A percentile compares a stretch with the other conserved stretches of the same genome.
These are phyloP conservation scores for Chrysodeixis includens DNA, from an alignment of 2,888 invertebrate species.

Conservation along the genomic window DNA sequence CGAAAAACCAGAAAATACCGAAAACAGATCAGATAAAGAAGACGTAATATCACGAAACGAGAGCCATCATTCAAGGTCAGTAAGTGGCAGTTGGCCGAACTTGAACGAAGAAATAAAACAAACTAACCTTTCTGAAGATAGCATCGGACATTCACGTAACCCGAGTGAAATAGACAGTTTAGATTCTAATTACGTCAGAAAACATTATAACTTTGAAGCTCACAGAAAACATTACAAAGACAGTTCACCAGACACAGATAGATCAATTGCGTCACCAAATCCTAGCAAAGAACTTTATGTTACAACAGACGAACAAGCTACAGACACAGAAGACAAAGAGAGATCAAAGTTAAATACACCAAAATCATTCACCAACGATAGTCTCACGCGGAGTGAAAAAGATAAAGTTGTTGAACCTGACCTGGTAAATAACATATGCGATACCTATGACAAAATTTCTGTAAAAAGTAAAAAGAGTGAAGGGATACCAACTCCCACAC, in stretches of 20 bases:
- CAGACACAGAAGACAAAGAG: conserved; percentile 78
- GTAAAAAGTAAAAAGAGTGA: conserved; percentile 68
- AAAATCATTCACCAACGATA: conserved; percentile 84
- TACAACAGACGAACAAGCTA: conserved; percentile 79
- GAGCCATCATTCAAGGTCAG: conserved; percentile 79
- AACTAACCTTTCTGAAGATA: conserved; percentile 84
- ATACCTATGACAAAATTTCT: conserved; percentile 75
- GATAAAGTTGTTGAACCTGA: conserved; percentile 67
- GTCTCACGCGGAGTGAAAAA: conserved; percentile 80
- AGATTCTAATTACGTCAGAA: conserved; percentile 89
- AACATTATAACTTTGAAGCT: conserved; percentile 87
- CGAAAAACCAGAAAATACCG: conserved; percentile 69
- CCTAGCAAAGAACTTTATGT: conserved; percentile 81
- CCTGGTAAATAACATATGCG: conserved; percentile 55
- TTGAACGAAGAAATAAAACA: conserved; percentile 83
- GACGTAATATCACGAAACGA: conserved; percentile 76
- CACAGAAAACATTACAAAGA: conserved; percentile 83
- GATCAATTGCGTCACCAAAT: conserved; percentile 77
- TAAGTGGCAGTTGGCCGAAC: conserved; percentile 86
- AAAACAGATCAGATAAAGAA: conserved; percentile 78
- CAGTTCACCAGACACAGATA: conserved; percentile 84
- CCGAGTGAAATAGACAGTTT: conserved; percentile 89
- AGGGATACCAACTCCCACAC: conserved; percentile 54
- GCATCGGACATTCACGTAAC: conserved; percentile 85
- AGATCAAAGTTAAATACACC: conserved; percentile 83